A percentile compares a stretch with the other conserved stretches of the same genome.
Conservation (phyloP, 2,888 invertebrate genomes). For the Lepidochrysops patricia region DNA sequence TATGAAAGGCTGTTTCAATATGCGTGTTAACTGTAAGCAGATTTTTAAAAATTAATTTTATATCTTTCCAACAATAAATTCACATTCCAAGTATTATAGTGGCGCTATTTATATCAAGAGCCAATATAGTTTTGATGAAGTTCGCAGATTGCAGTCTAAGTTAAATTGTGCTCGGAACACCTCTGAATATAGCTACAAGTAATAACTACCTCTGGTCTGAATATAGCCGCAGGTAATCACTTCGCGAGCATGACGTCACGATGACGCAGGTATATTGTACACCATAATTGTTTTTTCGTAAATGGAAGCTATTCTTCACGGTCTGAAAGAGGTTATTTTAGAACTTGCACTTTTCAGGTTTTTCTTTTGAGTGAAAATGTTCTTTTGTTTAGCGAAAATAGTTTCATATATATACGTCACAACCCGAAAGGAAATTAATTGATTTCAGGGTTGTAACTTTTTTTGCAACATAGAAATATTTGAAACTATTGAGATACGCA, state of each 20-base stretch:
- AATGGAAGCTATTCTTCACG: not conserved
- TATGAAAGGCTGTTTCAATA: no score
- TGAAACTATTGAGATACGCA: no score
- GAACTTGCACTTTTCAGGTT: not conserved
- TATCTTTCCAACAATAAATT: no score
- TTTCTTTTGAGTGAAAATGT: not conserved
- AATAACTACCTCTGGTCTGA: not conserved
- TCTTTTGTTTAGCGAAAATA: not conserved
- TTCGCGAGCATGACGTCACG: not conserved
- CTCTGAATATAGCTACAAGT: not conserved
- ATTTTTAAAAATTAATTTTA: no score
- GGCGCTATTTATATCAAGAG: no score
- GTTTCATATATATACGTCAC: no score
- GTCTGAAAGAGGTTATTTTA: not conserved
- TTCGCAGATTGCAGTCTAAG: not conserved
- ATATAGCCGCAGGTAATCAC: not conserved
- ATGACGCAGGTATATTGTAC: conserved; percentile 8
- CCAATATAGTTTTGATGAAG: not conserved
- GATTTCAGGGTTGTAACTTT: no score
- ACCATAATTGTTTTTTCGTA: not conserved
- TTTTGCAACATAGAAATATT: no score
- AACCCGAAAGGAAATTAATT: no score
- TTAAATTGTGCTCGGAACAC: not conserved
- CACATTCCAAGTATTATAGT: no score
- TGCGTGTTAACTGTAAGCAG: no score